A percentile compares a stretch with the other conserved stretches of the same genome.
phyloP scores from a whole-genome alignment of 2,888 invertebrate genomes.

The Cryptophagus acutangulus region DNA sequence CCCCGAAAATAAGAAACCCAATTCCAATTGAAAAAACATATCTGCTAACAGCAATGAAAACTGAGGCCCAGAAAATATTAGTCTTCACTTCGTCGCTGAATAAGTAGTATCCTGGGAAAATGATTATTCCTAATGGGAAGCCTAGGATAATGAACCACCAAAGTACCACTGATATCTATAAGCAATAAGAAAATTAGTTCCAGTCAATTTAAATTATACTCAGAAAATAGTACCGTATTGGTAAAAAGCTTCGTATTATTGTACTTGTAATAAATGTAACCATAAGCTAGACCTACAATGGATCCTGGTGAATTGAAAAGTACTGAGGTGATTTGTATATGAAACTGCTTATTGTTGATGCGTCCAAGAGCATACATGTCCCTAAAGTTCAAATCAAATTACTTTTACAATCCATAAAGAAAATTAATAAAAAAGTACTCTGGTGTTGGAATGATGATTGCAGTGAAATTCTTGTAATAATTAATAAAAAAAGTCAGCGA shows the following conservation, averaged over 20 bases:
- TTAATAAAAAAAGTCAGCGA: background rate
- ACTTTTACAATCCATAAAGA: background rate
- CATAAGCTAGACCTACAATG: slow-evolving; percentile 9
- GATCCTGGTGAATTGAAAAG: slow-evolving; percentile 5
- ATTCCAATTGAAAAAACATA: slow-evolving; percentile 19
- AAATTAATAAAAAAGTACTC: slow-evolving; percentile 10
- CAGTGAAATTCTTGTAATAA: background rate
- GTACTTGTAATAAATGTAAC: slow-evolving; percentile 26
- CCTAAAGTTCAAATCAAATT: background rate
- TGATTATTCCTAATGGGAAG: background rate
- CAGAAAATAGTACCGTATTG: slow-evolving; percentile 28
- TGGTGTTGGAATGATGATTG: slow-evolving; percentile 8
- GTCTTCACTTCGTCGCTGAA: slow-evolving; percentile 2
- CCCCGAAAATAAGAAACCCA: slow-evolving; percentile 15
- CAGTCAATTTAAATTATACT: background rate
- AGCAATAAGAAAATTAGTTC: background rate
- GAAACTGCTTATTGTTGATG: background rate
- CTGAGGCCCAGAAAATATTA: slow-evolving; percentile 11
- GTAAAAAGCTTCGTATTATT: slow-evolving; percentile 19
- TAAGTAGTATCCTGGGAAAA: background rate
- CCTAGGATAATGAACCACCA: background rate
- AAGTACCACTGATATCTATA: background rate
- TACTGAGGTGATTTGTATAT: background rate
- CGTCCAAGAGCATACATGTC: background rate
- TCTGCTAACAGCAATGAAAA: slow-evolving; percentile 12